Conservation (phyloP, 2,888 invertebrate genomes). For the Miltochrista miniata region DNA sequence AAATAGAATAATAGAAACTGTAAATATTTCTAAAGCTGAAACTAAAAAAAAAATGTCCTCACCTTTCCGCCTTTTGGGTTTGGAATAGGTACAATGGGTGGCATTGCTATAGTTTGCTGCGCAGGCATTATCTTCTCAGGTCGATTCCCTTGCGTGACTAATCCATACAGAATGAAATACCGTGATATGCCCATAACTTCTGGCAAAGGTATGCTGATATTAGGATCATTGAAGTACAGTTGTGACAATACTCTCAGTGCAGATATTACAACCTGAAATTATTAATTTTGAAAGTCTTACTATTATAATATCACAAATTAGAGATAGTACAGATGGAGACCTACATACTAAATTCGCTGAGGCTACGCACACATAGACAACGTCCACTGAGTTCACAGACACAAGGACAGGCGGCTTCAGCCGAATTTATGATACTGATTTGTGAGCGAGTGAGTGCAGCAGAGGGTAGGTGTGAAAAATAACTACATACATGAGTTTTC, state of each 20-base stretch:
- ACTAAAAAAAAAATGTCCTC: constrained; percentile 12
- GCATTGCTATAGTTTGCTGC: constrained; percentile 84
- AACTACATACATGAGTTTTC: too few relatives aligned
- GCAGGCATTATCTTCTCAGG: constrained; percentile 84
- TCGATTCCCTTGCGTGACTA: constrained; percentile 60
- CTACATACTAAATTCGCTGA: too few relatives aligned
- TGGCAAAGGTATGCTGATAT: constrained; percentile 59
- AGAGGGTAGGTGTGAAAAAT: too few relatives aligned
- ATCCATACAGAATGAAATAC: constrained; percentile 81
- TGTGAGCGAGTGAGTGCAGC: too few relatives aligned
- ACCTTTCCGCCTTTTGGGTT: constrained; percentile 84
- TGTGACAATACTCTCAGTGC: constrained; percentile 70
- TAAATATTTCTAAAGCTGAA: too few relatives aligned
- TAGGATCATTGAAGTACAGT: constrained; percentile 66
- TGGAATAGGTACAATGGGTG: constrained; percentile 65
- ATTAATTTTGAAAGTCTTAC: not conserved
- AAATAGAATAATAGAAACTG: too few relatives aligned
- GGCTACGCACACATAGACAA: too few relatives aligned
- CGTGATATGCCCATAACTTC: constrained; percentile 84
- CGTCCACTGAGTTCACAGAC: too few relatives aligned
- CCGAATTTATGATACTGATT: too few relatives aligned
- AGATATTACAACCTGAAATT: constrained; percentile 76
- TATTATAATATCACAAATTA: too few relatives aligned
- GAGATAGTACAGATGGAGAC: too few relatives aligned
- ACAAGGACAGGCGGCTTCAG: too few relatives aligned